Conservation (phyloP, 2,888 invertebrate species). For the Tenthredo scrophulariae region DNA sequence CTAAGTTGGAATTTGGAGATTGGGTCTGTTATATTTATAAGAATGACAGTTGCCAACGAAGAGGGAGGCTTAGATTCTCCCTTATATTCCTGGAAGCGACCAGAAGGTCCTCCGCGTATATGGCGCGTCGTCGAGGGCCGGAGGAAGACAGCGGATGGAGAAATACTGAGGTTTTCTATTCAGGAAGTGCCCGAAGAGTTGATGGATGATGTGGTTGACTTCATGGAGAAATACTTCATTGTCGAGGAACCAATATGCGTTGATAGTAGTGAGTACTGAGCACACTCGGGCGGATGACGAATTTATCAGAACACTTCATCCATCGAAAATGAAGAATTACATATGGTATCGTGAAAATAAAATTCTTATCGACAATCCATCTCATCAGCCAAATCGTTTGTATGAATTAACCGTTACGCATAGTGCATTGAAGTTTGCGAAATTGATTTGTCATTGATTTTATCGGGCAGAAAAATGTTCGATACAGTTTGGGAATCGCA, state of each 20-base stretch:
- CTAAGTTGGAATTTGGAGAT: neutral
- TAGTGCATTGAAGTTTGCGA: neutral
- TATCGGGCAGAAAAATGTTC: neutral
- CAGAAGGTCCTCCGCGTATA: constrained; percentile 67
- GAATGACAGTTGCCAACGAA: neutral
- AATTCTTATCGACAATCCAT: neutral
- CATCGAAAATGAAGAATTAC: neutral
- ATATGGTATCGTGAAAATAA: neutral
- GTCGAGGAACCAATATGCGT: neutral
- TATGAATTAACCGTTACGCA: neutral
- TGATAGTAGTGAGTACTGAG: neutral
- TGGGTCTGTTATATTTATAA: neutral
- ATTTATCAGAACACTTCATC: neutral
- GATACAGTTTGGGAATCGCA: neutral
- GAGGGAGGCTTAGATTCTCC: neutral
- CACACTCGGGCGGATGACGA: neutral
- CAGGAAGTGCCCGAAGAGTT: constrained; percentile 72
- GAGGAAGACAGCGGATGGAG: constrained; percentile 53
- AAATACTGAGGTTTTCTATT: constrained; percentile 65
- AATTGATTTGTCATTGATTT: neutral
- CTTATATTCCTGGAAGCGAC: constrained; percentile 58
- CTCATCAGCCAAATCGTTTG: neutral
- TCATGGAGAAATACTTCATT: neutral
- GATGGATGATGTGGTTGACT: constrained; percentile 67
- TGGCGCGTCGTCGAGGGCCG: constrained; percentile 67